Percentiles rank a stretch among this genome's conserved stretches.
Evolutionary conservation across 2,888 invertebrate genomes (phyloP).

Genomic region (Atherix ibis): DNA sequence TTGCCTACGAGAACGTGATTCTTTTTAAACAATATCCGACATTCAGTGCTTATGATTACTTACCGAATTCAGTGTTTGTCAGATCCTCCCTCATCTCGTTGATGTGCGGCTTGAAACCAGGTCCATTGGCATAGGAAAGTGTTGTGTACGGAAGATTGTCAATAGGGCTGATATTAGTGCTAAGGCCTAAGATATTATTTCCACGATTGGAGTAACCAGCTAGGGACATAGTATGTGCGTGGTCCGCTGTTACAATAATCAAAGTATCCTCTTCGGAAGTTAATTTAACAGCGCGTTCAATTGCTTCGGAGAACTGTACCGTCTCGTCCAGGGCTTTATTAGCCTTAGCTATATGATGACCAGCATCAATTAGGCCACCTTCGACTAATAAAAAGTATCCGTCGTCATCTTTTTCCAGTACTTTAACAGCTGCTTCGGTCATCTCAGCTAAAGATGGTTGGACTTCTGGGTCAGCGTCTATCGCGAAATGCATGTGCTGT

Average conservation of each 20-base stretch:
- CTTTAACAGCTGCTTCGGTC: slow-evolving; percentile 44
- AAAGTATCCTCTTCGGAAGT: slow-evolving; percentile 53
- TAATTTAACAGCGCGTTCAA: slow-evolving; percentile 41
- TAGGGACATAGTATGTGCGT: slow-evolving; percentile 60
- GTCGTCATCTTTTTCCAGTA: slow-evolving; percentile 38
- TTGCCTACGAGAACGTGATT: slow-evolving; percentile 19
- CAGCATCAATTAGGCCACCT: slow-evolving; percentile 61
- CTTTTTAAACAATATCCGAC: too few relatives aligned
- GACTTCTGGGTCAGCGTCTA: slow-evolving; percentile 32
- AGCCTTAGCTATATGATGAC: slow-evolving; percentile 53
- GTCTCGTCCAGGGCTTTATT: slow-evolving; percentile 62
- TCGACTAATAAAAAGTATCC: slow-evolving; percentile 46
- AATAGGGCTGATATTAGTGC: slow-evolving; percentile 16
- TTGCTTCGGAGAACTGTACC: slow-evolving; percentile 55
- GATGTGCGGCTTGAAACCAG: slow-evolving; percentile 36
- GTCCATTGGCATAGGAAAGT: slow-evolving; percentile 59
- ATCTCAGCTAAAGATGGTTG: slow-evolving; percentile 51
- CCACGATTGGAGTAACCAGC: slow-evolving; percentile 50
- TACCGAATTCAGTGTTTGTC: not conserved
- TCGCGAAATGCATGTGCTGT: slow-evolving; percentile 40
- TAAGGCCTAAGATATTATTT: slow-evolving; percentile 35
- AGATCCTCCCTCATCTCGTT: slow-evolving; percentile 11
- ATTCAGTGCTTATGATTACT: too few relatives aligned
- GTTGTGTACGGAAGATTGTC: slow-evolving; percentile 49
- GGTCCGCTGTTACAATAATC: slow-evolving; percentile 63